Base-by-base conservation (phyloP, 2,113 vertebrate genomes). In the Spea bombifrons region DNA sequence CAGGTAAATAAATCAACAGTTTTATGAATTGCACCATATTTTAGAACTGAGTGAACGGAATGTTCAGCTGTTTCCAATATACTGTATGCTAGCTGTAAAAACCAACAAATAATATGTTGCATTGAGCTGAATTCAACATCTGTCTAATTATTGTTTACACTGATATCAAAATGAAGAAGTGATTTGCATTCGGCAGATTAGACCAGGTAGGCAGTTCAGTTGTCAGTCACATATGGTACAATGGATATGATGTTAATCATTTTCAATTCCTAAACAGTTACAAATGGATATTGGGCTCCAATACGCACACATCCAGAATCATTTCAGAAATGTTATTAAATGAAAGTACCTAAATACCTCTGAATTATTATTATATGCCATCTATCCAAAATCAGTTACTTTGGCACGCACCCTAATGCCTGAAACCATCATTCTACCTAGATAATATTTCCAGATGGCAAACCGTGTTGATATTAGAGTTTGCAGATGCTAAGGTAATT, bases 381-480 rank as follows among this genome's bases (percentile, higher is more conserved):
- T 64, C 61, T 17, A 17, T 64, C 61, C 61, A 16, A 64, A 30
- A 13, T 64, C n/a, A 64, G 61, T 64, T 6, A 17, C 17, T 64
- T 64, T 64, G 61, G 61, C 61, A 64, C n/a, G 4, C 1, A 64
- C 16, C n/a, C 61, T 5, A 8, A 3, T 15, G n/a, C 69, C 7
- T 53, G 49, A 71, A 66, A 15, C 9, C 12, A 52, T 9, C 9
- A 52, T 44, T 75, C 8, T n/a, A 59, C 44, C 55, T 13, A 30
- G 75, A n/a, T 68, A 69, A 61, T 7, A 55, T 69, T 76, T 76
- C 75, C 75, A 76, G 66, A 76, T 69, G 45, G 52, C 65, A 68
- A 48, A 69, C 15, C 53, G 57, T 47, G 66, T 70, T 77, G 53
- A 63, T 61, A 70, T 77, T 70, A 68, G 44, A 70, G 15, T 76